Evolutionary conservation across 2,113 vertebrate genomes (phyloP).

Genomic region (Gnathonemus echidnorhynchus): DNA sequence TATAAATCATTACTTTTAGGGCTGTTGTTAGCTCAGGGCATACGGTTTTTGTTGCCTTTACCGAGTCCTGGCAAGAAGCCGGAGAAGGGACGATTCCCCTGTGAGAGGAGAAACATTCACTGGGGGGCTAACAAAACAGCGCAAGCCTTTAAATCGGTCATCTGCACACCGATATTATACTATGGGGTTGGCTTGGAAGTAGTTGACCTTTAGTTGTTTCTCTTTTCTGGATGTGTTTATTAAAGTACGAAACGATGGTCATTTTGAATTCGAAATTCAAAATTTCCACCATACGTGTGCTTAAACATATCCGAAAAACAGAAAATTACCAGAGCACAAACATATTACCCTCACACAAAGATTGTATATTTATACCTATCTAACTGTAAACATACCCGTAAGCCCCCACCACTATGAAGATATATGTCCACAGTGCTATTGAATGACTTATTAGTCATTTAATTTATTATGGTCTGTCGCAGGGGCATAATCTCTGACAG

Average conservation of each 20-base stretch:
- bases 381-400: not conserved
- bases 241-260: not conserved
- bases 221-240: not conserved
- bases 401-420: not conserved
- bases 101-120: not conserved
- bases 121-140: not conserved
- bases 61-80: not conserved
- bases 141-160: not conserved
- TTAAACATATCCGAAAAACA: not conserved
- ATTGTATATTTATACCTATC: not conserved
- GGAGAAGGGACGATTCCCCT: not conserved
- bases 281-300: not conserved
- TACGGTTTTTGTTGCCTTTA: not conserved
- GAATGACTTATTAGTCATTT: not conserved
- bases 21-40: not conserved
- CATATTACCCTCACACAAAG: not conserved
- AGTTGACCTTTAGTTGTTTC: not conserved
- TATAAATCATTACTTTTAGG: constrained; percentile 13
- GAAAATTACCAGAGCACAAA: not conserved
- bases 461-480: not conserved
- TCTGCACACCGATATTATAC: not conserved
- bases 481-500: not conserved
- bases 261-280: not conserved
- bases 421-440: not conserved
- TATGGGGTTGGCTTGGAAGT: not conserved